Evolutionary conservation across 2,113 vertebrate species (phyloP).

Genomic region (Eurypyga helias): DNA sequence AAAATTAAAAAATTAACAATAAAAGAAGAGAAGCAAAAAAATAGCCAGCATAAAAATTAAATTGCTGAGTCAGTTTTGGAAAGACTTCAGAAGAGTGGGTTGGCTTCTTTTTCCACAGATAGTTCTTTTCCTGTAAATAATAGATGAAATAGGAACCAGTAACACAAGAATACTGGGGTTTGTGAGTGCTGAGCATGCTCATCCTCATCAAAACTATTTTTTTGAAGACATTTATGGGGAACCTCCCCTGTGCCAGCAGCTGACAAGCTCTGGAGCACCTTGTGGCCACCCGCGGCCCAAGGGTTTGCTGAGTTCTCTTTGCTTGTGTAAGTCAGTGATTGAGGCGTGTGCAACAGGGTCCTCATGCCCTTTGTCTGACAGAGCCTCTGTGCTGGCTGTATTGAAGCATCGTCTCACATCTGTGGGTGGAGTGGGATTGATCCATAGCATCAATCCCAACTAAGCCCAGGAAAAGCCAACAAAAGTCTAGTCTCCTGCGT

Average conservation of each 20-base stretch:
- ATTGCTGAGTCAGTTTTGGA: slow-evolving; percentile 40
- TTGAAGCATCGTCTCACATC: neutral
- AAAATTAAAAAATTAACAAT: slow-evolving; percentile 58
- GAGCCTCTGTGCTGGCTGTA: neutral
- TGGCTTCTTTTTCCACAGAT: neutral
- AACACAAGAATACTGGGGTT: neutral
- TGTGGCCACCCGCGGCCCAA: neutral
- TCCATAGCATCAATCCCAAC: neutral
- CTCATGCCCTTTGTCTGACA: neutral
- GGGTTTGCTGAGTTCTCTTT: neutral
- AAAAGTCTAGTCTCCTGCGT: neutral
- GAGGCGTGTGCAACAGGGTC: neutral
- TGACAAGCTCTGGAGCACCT: neutral
- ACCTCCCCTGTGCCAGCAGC: neutral
- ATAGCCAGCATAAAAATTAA: slow-evolving; percentile 1
- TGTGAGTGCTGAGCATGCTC: neutral
- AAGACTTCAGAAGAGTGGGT: slow-evolving; percentile 4
- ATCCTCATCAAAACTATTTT: neutral
- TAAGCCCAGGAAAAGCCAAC: neutral
- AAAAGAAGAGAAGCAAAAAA: slow-evolving; percentile 11
- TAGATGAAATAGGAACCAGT: slow-evolving; percentile 35
- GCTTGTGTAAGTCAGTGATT: neutral
- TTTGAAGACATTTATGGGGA: neutral
- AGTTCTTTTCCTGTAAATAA: slow-evolving; percentile 45
- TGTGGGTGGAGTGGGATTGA: neutral